phyloP scores from a whole-genome alignment of 1,140 invertebrate species.

The Bombus breviceps region DNA sequence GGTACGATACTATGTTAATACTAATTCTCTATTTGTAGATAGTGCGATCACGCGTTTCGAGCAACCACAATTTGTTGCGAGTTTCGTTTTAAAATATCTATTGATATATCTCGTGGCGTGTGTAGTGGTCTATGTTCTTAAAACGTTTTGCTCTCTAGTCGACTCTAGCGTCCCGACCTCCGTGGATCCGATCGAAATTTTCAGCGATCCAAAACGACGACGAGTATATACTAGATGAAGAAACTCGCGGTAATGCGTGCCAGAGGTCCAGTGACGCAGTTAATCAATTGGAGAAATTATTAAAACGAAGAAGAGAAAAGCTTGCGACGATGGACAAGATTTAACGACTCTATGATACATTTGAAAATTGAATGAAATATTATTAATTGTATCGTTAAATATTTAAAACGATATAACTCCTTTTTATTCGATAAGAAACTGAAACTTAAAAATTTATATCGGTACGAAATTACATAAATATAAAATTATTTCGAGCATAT shows the following conservation, averaged over 20 bases:
- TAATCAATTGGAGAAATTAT: background rate
- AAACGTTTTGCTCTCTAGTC: constrained; percentile 66
- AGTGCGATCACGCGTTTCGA: background rate
- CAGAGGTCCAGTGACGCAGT: constrained; percentile 11
- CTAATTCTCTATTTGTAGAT: constrained; percentile 20
- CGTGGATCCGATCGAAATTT: constrained; percentile 30
- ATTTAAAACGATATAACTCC: background rate
- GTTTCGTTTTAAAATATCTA: constrained; percentile 8
- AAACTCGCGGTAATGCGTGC: background rate
- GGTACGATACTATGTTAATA: constrained; percentile 21
- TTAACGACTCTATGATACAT: background rate
- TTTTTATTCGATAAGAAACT: background rate
- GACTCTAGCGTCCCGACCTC: constrained; percentile 47
- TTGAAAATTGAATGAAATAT: background rate
- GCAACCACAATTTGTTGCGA: background rate
- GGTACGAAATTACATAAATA: background rate
- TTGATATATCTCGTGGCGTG: constrained; percentile 14
- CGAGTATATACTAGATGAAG: background rate
- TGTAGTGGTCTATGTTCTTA: constrained; percentile 53
- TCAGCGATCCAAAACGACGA: background rate
- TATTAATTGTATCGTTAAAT: background rate
- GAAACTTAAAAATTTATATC: background rate
- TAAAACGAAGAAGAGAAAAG: background rate
- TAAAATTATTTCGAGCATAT: too few relatives aligned
- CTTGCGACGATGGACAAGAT: constrained; percentile 8